These are phyloP conservation scores for Ceratothoa steindachneri DNA, from an alignment of 2,888 invertebrate species.

Conservation along the genomic window DNA sequence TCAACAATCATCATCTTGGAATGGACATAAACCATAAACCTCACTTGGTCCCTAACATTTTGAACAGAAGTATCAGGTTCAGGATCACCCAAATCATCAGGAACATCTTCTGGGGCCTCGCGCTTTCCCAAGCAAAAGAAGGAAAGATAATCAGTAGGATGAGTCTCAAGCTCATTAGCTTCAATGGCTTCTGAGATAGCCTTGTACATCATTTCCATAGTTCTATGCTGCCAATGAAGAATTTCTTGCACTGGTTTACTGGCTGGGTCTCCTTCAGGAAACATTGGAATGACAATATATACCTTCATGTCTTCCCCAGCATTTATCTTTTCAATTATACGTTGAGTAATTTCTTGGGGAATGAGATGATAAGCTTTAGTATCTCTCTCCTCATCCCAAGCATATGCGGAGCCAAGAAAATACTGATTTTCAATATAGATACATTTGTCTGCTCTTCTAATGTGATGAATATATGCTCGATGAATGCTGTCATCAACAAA, in stretches of 20 bases:
- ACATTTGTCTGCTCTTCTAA: conserved; percentile 45
- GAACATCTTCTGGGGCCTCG: conserved; percentile 47
- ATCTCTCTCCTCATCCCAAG: conserved; percentile 44
- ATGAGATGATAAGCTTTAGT: conserved; percentile 47
- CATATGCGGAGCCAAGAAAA: conserved; percentile 47
- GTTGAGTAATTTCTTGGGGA: conserved; percentile 45
- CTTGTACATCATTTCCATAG: conserved; percentile 48
- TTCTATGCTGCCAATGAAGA: conserved; percentile 48
- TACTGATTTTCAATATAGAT: conserved; percentile 48
- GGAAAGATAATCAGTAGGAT: conserved; percentile 47
- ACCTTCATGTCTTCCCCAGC: conserved; percentile 41
- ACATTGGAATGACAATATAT: conserved; percentile 46
- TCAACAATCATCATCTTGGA: conserved; percentile 48
- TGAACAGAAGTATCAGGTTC: conserved; percentile 33
- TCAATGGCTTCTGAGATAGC: conserved; percentile 43
- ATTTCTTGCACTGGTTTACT: conserved; percentile 47
- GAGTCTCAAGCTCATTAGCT: conserved; percentile 40
- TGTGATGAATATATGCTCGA: conserved; percentile 45
- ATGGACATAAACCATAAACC: conserved; percentile 48
- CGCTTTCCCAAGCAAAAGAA: conserved; percentile 48
- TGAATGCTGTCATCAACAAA: conserved; percentile 47
- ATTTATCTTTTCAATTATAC: conserved; percentile 47
- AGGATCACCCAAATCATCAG: conserved; percentile 40
- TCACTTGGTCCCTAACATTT: conserved; percentile 29
- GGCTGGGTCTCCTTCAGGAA: conserved; percentile 48